Conservation (phyloP, 1,140 invertebrate genomes). For the Eurosta solidaginis region DNA sequence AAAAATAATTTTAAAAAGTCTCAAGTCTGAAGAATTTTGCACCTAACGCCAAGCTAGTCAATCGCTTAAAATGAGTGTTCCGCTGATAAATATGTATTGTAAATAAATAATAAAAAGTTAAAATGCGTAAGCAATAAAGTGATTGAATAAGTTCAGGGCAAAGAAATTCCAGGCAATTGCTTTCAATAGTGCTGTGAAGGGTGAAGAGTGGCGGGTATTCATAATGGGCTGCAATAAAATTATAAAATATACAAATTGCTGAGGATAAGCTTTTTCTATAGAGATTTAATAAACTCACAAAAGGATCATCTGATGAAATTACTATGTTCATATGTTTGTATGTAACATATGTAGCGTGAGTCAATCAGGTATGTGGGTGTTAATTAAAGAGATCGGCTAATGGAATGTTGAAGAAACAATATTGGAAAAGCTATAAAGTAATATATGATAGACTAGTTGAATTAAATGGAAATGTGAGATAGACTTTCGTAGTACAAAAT, state of each 20-base stretch:
- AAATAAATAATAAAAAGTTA: conserved; percentile 26
- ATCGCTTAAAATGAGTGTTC: background rate
- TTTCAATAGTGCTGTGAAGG: background rate
- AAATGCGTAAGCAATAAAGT: conserved; percentile 7
- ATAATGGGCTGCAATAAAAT: background rate
- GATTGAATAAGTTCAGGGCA: background rate
- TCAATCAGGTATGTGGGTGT: background rate
- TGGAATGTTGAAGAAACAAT: no score
- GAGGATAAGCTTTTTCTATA: background rate
- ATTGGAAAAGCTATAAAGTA: no score
- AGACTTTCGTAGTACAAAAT: no score
- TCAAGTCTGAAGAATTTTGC: background rate
- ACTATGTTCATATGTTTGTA: no score
- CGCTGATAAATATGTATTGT: background rate
- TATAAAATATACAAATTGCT: conserved; percentile 20
- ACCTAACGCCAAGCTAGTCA: background rate
- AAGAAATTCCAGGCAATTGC: background rate
- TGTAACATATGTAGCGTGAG: no score
- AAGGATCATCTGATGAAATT: background rate
- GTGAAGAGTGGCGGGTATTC: background rate
- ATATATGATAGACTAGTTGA: no score
- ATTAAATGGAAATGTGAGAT: no score
- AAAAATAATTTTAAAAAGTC: background rate
- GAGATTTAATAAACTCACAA: background rate
- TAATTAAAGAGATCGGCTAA: no score